Base-by-base conservation (phyloP, 92 coral and sea anemone species). In the Plumapathes pennacea region DNA sequence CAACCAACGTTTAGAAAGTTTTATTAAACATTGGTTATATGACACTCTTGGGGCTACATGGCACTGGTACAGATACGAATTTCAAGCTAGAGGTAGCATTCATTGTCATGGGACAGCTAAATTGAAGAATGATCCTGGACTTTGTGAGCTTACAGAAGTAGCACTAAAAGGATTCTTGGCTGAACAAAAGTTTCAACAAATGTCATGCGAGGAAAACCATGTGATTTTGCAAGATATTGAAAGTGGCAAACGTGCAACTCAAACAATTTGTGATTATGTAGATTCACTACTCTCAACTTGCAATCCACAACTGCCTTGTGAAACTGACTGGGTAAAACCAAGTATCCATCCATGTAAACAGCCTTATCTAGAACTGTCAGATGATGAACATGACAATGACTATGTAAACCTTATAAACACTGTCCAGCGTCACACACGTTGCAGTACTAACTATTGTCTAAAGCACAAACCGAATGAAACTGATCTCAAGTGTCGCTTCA, bases 31-130 rank as follows among this genome's bases (percentile, higher is more conserved):
- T 44, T 62, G 72, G 80, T 27, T 61, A 18, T 72, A 60, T 49
- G 80, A 43, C 53, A 38, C 62, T 41, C 69, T 62, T 39, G 44
- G 24, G 22, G 71, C 80, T 37, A 54, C 42, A 26, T 72, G 80
- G 71, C 80, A 72, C 34, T 62, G 78, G 80, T 70, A 71, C 45
- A 69, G 74, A 25, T 71, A 47, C 48, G 69, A 71, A 59, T 71
- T 46, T 60, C 70, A 71, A 48, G 78, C 78, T 13, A 54, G 75
- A 57, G 77, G 72, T 3, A 77, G 78, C 33, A 59, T 67, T 17
- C 84, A 68, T 50, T 67, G 78, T 19, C 78, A 69, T 43, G 77
- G 84, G 2, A 58, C 63, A 15, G 78, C 79, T 28, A 67, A 67
- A 39, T 40, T 54, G 22, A 57, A 57, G 25, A 57, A 40, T 58